Conservation (phyloP, 2,113 vertebrate genomes). For the Physeter macrocephalus region DNA sequence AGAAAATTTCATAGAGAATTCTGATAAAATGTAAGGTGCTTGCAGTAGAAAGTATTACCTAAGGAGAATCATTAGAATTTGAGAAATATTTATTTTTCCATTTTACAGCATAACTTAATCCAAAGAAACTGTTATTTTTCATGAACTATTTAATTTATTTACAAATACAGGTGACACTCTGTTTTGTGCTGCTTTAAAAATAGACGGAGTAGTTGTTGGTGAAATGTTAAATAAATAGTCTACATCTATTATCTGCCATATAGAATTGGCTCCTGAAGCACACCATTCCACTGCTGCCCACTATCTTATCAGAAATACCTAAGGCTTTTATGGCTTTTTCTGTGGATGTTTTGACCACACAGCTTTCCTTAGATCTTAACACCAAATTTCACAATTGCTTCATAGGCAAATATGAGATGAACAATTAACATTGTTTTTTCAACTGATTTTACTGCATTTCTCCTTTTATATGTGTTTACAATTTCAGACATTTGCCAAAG, state of each 20-base stretch:
- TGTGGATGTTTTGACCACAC: neutral
- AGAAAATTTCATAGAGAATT: neutral
- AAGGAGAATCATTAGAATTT: neutral
- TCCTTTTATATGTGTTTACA: neutral
- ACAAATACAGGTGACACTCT: neutral
- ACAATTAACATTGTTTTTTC: neutral
- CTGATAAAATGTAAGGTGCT: neutral
- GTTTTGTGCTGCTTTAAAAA: neutral
- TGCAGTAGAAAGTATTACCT: neutral
- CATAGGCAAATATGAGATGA: neutral
- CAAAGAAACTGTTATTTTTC: neutral
- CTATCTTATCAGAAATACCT: neutral
- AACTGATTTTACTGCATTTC: neutral
- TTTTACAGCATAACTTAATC: neutral
- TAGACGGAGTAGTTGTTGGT: neutral
- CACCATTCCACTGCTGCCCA: neutral
- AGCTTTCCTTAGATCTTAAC: neutral
- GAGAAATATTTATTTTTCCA: neutral
- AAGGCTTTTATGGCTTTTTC: neutral
- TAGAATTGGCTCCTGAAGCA: neutral
- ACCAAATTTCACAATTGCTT: neutral
- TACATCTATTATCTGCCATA: neutral
- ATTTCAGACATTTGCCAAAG: neutral
- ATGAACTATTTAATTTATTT: neutral
- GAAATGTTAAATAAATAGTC: neutral